A percentile compares a stretch with the other conserved stretches of the same genome.
These are phyloP conservation scores for Pardalotus punctatus DNA, from an alignment of 2,113 vertebrate genomes.

Conservation along the genomic window DNA sequence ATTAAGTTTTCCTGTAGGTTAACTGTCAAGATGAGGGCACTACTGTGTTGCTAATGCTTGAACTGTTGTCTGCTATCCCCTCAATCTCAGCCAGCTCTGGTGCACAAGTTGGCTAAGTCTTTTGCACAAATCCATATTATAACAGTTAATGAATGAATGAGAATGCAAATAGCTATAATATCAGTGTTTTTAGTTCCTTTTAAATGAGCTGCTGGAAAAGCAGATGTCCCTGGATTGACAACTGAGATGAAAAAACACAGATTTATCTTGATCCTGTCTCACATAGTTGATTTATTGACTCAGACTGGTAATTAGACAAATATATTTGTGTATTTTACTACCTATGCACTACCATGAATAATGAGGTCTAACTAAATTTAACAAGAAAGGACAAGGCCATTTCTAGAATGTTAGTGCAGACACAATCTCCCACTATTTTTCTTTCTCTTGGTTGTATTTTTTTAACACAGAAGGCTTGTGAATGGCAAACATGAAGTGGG, in stretches of 20 bases:
- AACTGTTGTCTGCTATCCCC: background rate
- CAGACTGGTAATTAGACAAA: background rate
- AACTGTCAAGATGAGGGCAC: background rate
- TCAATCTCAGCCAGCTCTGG: background rate
- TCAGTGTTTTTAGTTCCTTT: background rate
- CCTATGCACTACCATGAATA: background rate
- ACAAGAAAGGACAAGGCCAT: background rate
- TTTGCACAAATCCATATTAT: background rate
- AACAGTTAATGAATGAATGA: background rate
- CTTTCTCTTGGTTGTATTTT: background rate
- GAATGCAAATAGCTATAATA: background rate
- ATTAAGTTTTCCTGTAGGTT: background rate
- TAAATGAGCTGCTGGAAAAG: background rate
- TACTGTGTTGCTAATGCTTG: background rate
- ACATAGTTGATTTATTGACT: background rate
- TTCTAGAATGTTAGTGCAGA: background rate
- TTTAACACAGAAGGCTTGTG: background rate
- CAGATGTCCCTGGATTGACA: background rate
- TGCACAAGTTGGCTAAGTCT: background rate
- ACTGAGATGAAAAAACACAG: background rate
- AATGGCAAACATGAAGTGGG: background rate
- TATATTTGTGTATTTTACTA: background rate
- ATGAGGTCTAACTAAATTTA: background rate
- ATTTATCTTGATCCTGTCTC: background rate
- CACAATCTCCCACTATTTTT: background rate